phyloP scores from a whole-genome alignment of 2,797 vertebrate genomes.

The Hyperoplus lanceolatus region DNA sequence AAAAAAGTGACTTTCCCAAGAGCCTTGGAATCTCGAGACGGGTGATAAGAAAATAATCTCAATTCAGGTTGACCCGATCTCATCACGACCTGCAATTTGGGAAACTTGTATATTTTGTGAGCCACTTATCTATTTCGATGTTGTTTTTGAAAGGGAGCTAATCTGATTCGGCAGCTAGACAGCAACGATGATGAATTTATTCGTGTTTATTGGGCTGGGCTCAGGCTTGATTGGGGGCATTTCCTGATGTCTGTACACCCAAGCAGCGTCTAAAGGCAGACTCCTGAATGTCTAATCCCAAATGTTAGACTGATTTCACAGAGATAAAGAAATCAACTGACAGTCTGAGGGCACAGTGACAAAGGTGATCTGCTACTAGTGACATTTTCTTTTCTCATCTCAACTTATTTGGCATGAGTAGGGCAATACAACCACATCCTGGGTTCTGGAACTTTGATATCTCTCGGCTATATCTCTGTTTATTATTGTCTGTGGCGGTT shows the following conservation, averaged over 20 bases:
- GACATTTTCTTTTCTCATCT: constrained; percentile 26
- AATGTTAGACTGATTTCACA: constrained; percentile 28
- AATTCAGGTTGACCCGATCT: constrained; percentile 16
- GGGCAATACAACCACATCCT: constrained; percentile 13
- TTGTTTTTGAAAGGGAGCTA: constrained; percentile 37
- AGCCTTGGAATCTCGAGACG: constrained; percentile 17
- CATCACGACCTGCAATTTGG: constrained; percentile 38
- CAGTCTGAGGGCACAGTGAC: constrained; percentile 27
- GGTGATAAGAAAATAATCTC: constrained; percentile 14
- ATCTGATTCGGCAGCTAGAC: constrained; percentile 57
- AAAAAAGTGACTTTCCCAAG: constrained; percentile 7
- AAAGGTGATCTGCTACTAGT: constrained; percentile 29
- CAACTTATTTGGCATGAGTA: constrained; percentile 15
- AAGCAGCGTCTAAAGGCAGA: constrained; percentile 21
- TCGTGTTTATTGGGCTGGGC: constrained; percentile 60
- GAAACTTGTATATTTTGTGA: constrained; percentile 32
- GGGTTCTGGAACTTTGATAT: constrained; percentile 57
- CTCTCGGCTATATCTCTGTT: constrained; percentile 64
- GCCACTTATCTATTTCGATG: constrained; percentile 44
- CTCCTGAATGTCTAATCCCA: constrained; percentile 28
- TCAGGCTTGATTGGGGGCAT: constrained; percentile 50
- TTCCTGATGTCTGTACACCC: constrained; percentile 60
- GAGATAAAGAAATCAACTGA: constrained; percentile 40
- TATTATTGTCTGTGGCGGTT: constrained; percentile 62
- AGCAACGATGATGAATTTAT: constrained; percentile 63